Base-by-base conservation (phyloP, 2,113 vertebrate genomes). In the Aspiorhynchus laticeps region DNA sequence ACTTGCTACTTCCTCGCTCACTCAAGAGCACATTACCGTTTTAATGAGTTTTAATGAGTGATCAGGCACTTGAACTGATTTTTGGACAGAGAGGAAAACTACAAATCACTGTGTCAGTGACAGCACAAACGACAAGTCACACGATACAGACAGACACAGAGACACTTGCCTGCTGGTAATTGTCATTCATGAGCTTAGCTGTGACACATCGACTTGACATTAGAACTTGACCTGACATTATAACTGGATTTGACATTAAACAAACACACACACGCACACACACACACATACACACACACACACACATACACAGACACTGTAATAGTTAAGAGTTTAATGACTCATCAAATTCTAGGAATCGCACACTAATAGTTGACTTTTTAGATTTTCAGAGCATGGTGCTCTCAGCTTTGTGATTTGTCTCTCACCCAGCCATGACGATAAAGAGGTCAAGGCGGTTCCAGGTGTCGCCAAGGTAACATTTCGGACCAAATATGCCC, bases 371-470 rank as follows among this genome's bases (percentile, higher is more conserved):
- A 46, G 77, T 74, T 84, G 33, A 74, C 71, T 87, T 41, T 77
- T 75, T 26, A 10, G 9, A 65, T 69, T 78, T 59, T 56, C 28
- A 26, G 43, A 61, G 51, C 15, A 33, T 71, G 38, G 63, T 3
- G 4, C 15, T 82, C 15, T 12, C 71, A 88, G 79, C 79, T 36
- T 80, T 65, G n/a, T 46, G 43, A 67, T 84, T 80, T 76, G 33
- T 76, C 51, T 53, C 84, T 90, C 86, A 97, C 97, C 97, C 97
- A 0, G 96, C 96, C 95, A 97, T 95, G 86, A 97, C 97, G 4
- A 97, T 97, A 91, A 97, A 97, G 94, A 97, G 96, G 88, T 97
- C 97, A 92, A 97, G 95, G 84, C 97, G 93, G 73, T 97, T 97
- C 97, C 97, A 97, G 0, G 97, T 97, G 87, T 97, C 97, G 0